phyloP scores from a whole-genome alignment of 1,140 invertebrate species.

The Caenorhabditis tropicalis region DNA sequence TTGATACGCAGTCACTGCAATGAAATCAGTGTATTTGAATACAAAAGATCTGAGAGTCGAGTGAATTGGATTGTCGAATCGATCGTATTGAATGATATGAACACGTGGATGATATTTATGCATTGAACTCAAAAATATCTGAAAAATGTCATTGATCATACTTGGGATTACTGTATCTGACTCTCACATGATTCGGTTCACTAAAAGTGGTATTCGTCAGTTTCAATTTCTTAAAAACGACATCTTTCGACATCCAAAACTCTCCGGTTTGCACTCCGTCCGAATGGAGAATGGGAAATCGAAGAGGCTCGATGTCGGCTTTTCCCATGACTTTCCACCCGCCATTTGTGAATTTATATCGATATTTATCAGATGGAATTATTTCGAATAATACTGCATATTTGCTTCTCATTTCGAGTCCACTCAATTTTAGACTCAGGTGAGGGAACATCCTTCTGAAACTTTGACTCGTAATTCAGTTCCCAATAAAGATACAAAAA shows the following conservation, averaged over 20 bases:
- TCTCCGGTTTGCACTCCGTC: neutral
- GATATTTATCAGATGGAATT: neutral
- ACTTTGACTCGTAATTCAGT: no score
- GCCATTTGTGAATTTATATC: neutral
- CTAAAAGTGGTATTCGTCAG: neutral
- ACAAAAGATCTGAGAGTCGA: conserved; percentile 88
- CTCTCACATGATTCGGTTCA: neutral
- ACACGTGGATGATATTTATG: neutral
- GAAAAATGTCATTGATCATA: neutral
- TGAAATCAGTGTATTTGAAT: conserved; percentile 94
- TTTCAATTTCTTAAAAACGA: neutral
- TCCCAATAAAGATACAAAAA: no score
- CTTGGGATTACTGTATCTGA: neutral
- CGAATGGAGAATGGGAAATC: neutral
- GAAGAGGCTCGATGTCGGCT: neutral
- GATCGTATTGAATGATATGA: neutral
- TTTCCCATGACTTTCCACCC: neutral
- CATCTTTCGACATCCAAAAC: neutral
- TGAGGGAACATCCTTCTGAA: conserved; percentile 6
- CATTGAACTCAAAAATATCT: neutral
- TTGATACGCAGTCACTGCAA: conserved; percentile 97
- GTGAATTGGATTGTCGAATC: conserved; percentile 78
- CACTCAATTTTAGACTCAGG: neutral
- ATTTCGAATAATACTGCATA: neutral
- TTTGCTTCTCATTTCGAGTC: neutral